Evolutionary conservation across 2,797 vertebrate genomes (phyloP).

Genomic region (Lagocephalus sceleratus): DNA sequence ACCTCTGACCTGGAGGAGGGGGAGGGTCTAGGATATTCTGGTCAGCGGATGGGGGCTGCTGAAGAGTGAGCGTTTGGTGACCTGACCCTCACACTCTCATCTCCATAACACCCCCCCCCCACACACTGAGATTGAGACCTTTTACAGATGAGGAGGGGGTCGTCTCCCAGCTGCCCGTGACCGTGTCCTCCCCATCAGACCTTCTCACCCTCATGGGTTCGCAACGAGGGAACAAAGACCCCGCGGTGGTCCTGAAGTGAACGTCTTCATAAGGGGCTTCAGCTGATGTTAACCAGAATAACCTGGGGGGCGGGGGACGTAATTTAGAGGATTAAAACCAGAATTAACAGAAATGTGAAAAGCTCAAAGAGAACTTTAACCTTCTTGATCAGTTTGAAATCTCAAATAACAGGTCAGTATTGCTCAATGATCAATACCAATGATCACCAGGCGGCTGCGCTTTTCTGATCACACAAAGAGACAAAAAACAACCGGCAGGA

Average conservation of each 20-base stretch:
- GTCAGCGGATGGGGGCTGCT: conserved; percentile 41
- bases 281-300: conserved; percentile 24
- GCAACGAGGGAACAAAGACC: conserved; percentile 45
- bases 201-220: conserved; percentile 33
- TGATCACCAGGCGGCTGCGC: no score
- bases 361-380: no score
- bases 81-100: conserved; percentile 75
- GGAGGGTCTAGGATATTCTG: conserved; percentile 48
- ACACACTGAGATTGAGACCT: conserved; percentile 65
- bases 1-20: conserved; percentile 58
- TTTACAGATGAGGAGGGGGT: conserved; percentile 62
- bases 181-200: conserved; percentile 31
- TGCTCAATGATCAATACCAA: no score
- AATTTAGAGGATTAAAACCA: not conserved
- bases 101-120: conserved; percentile 74
- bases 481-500: no score
- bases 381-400: no score
- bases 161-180: conserved; percentile 66
- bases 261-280: conserved; percentile 57
- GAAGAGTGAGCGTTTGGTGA: conserved; percentile 51
- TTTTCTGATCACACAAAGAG: no score
- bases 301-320: no score
- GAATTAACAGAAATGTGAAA: no score
- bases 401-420: no score
- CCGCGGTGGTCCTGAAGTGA: conserved; percentile 17